Evolutionary conservation across 2,113 vertebrate species (phyloP).

Genomic region (Pungitius pungitius): DNA sequence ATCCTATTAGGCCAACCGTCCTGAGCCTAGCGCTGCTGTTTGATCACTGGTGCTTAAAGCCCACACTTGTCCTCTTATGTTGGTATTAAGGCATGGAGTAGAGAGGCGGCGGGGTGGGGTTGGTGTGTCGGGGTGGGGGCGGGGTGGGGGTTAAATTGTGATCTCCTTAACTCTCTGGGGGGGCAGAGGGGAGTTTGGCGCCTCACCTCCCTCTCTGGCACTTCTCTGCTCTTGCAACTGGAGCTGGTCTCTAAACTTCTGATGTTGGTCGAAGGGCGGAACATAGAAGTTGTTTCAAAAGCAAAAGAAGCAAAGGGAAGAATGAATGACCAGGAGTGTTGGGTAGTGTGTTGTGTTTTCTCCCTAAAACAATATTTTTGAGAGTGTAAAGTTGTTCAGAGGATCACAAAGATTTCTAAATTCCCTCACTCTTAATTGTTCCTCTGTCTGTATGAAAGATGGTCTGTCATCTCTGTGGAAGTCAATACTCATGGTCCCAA

Average conservation of each 20-base stretch:
- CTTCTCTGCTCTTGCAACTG: conserved; percentile 48
- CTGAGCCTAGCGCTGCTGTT: conserved; percentile 77
- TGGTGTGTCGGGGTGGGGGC: conserved; percentile 30
- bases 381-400: background rate
- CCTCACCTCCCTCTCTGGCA: conserved; percentile 72
- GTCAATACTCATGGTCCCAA: conserved; percentile 35
- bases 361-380: background rate
- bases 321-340: conserved; percentile 2
- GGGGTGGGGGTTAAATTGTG: conserved; percentile 77
- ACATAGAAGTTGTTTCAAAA: conserved; percentile 56
- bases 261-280: conserved; percentile 73
- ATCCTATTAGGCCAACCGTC: conserved; percentile 84
- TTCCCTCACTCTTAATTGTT: background rate
- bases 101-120: conserved; percentile 62
- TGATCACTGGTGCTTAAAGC: conserved; percentile 83
- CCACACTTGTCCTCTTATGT: conserved; percentile 82
- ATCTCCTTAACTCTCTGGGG: conserved; percentile 82
- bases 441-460: background rate
- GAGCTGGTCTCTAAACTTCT: conserved; percentile 72
- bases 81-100: conserved; percentile 71
- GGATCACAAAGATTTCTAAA: conserved; percentile 8
- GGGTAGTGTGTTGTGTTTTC: conserved; percentile 18
- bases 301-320: conserved; percentile 31
- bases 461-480: conserved; percentile 15
- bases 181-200: conserved; percentile 76